Evolutionary conservation across 2,113 vertebrate species (phyloP).

Genomic region (Hippolais icterina): DNA sequence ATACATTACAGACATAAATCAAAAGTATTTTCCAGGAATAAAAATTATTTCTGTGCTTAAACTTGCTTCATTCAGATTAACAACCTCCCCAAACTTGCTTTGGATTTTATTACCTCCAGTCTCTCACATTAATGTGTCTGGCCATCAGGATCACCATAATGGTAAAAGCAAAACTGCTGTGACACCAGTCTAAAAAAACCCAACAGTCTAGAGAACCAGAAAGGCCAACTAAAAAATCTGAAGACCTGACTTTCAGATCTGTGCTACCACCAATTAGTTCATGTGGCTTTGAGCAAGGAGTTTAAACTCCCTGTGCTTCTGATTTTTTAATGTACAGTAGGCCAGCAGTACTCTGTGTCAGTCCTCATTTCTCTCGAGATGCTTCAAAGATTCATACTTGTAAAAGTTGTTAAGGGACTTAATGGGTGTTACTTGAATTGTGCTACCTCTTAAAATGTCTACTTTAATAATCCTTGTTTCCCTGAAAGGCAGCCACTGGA

Average conservation of each 20-base stretch:
- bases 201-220: not conserved
- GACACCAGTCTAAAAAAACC: not conserved
- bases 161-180: not conserved
- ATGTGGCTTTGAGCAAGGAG: not conserved
- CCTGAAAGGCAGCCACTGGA: not conserved
- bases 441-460: constrained; percentile 15
- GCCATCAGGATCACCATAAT: not conserved
- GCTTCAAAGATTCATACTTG: not conserved
- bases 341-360: not conserved
- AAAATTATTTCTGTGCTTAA: not conserved
- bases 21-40: not conserved
- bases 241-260: not conserved
- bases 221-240: not conserved
- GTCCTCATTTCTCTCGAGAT: not conserved
- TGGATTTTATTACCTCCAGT: not conserved
- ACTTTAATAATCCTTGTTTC: not conserved
- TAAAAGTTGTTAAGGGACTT: not conserved
- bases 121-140: not conserved
- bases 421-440: not conserved
- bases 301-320: not conserved
- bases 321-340: not conserved
- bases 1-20: not conserved
- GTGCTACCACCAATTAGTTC: not conserved
- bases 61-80: not conserved
- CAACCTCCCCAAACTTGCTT: not conserved